These are phyloP conservation scores for Dryadula phaetusa DNA, from an alignment of 2,888 invertebrate species.

Conservation along the genomic window DNA sequence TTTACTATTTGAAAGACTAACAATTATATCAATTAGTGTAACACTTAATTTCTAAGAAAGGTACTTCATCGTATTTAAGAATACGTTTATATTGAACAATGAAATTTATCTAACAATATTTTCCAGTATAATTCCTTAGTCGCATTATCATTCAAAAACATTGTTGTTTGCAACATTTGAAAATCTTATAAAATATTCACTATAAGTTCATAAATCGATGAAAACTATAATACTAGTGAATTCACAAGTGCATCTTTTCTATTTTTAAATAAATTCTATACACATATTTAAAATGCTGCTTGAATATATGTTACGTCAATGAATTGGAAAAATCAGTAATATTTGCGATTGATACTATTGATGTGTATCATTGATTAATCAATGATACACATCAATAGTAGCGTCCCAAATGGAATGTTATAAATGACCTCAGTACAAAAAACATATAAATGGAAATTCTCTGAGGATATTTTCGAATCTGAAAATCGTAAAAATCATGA, in stretches of 20 bases:
- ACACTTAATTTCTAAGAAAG: not conserved
- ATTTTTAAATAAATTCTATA: too few species aligned
- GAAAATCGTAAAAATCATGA: not conserved
- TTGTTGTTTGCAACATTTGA: too few species aligned
- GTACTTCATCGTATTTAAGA: not conserved
- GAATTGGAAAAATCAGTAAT: not conserved
- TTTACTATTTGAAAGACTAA: too few species aligned
- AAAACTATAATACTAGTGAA: too few species aligned
- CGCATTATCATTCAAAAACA: too few species aligned
- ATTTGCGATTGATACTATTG: not conserved
- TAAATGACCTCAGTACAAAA: not conserved
- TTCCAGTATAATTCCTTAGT: not conserved
- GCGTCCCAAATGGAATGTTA: slow-evolving; percentile 16
- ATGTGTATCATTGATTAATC: too few species aligned
- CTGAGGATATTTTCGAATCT: not conserved
- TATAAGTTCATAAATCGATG: too few species aligned
- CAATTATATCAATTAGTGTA: too few species aligned
- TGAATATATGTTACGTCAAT: not conserved
- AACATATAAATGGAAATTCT: not conserved
- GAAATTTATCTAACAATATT: not conserved
- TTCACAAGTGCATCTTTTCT: too few species aligned
- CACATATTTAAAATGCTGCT: not conserved
- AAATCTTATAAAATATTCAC: too few species aligned
- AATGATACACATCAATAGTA: slow-evolving; percentile 14
- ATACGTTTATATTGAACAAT: not conserved